Evolutionary conservation across 1,140 invertebrate genomes (phyloP).

Genomic region (Ectropis grisescens): DNA sequence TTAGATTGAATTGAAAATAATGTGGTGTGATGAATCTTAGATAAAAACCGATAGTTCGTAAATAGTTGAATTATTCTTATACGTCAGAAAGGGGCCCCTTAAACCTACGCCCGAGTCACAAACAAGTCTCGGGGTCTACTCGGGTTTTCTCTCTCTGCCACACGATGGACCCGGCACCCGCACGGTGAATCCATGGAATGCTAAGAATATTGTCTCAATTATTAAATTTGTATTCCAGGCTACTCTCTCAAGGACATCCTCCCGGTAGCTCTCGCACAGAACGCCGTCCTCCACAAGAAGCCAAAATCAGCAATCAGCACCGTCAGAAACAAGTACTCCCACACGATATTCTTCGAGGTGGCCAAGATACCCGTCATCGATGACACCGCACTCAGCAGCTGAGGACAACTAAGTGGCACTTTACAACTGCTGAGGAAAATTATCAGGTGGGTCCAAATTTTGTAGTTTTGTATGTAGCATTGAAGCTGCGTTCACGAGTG

Average conservation of each 20-base stretch:
- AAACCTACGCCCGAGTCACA: too few relatives aligned
- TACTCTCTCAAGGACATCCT: constrained; percentile 84
- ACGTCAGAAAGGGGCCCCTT: too few relatives aligned
- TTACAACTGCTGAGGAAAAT: constrained; percentile 14
- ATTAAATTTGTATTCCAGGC: constrained; percentile 50
- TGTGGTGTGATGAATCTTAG: too few relatives aligned
- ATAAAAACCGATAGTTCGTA: too few relatives aligned
- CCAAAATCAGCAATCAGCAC: constrained; percentile 84
- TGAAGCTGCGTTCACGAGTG: constrained; percentile 6
- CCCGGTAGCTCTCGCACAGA: constrained; percentile 79
- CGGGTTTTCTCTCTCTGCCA: too few relatives aligned
- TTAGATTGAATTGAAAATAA: too few relatives aligned
- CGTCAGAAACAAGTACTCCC: constrained; percentile 94
- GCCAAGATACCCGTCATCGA: constrained; percentile 78
- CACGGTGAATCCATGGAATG: too few relatives aligned
- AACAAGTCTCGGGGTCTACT: too few relatives aligned
- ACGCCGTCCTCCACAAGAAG: constrained; percentile 82
- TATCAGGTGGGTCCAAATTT: constrained; percentile 36
- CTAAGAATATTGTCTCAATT: too few relatives aligned
- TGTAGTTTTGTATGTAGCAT: constrained; percentile 17
- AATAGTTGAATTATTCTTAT: constrained; percentile 1
- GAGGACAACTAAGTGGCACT: constrained; percentile 22
- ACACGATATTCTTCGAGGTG: constrained; percentile 92
- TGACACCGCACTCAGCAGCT: constrained; percentile 40
- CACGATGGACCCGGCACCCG: too few relatives aligned